Conservation (phyloP, 2,888 invertebrate species). For the Nebria salina region DNA sequence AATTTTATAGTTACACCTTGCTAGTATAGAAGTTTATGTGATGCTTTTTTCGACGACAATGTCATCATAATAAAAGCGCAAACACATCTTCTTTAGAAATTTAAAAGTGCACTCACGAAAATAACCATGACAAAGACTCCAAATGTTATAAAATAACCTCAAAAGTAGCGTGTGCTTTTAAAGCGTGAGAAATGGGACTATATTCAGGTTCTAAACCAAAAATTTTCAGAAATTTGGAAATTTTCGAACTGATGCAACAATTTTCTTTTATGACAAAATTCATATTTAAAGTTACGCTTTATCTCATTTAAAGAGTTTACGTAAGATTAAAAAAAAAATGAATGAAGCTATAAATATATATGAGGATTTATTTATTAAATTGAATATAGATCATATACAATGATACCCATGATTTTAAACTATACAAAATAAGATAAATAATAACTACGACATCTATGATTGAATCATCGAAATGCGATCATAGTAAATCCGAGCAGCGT, state of each 20-base stretch:
- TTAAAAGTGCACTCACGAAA: neutral
- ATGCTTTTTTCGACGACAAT: neutral
- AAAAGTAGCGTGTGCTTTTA: neutral
- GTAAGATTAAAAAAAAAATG: too few species aligned
- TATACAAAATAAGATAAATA: neutral
- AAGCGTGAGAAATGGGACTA: too few species aligned
- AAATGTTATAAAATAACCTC: neutral
- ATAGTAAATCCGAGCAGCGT: neutral
- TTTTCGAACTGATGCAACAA: too few species aligned
- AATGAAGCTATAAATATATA: too few species aligned
- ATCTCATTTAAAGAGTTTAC: too few species aligned
- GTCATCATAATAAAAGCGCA: neutral
- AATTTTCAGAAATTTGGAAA: too few species aligned
- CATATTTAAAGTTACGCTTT: too few species aligned
- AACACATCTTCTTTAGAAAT: neutral
- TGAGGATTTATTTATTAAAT: neutral
- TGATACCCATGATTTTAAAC: too few species aligned
- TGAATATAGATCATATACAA: too few species aligned
- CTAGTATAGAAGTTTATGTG: neutral
- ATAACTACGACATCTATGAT: neutral
- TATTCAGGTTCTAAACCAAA: too few species aligned
- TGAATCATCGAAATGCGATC: neutral
- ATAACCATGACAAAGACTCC: neutral
- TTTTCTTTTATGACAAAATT: too few species aligned
- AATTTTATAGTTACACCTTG: neutral